These are phyloP conservation scores for Holothuria scabra DNA, from an alignment of 53 echinoderm and acorn worm species.

Conservation along the genomic window DNA sequence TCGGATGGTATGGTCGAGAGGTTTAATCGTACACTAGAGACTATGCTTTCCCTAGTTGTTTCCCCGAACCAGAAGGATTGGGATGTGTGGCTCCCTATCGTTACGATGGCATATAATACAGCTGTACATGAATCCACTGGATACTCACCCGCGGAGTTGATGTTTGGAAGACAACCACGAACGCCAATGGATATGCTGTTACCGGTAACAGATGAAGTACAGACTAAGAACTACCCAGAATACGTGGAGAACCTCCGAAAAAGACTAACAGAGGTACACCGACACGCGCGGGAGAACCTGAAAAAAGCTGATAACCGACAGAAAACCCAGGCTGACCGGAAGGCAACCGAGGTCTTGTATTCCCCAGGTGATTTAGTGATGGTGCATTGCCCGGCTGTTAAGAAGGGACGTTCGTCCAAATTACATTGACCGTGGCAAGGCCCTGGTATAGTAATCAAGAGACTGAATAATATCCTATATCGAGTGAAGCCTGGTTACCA, in stretches of 20 bases:
- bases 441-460: background rate
- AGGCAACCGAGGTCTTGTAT: background rate
- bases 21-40: background rate
- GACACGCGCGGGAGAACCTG: background rate
- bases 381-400: slow-evolving; percentile 3
- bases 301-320: background rate
- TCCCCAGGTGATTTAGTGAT: background rate
- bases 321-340: background rate
- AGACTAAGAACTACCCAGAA: background rate
- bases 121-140: slow-evolving; percentile 27
- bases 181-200: background rate
- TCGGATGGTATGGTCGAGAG: too few relatives aligned
- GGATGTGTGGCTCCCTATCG: background rate
- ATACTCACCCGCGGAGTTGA: slow-evolving; percentile 14
- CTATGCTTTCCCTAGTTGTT: background rate
- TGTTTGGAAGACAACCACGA: slow-evolving; percentile 1
- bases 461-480: too few relatives aligned
- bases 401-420: background rate
- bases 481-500: background rate
- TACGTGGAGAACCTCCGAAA: background rate
- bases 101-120: background rate
- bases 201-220: background rate
- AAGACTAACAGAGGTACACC: slow-evolving; percentile 2
- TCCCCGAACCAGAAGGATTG: background rate
- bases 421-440: slow-evolving; percentile 24